phyloP scores from a whole-genome alignment of 2,113 vertebrate species.

The Atlantisia rogersi region DNA sequence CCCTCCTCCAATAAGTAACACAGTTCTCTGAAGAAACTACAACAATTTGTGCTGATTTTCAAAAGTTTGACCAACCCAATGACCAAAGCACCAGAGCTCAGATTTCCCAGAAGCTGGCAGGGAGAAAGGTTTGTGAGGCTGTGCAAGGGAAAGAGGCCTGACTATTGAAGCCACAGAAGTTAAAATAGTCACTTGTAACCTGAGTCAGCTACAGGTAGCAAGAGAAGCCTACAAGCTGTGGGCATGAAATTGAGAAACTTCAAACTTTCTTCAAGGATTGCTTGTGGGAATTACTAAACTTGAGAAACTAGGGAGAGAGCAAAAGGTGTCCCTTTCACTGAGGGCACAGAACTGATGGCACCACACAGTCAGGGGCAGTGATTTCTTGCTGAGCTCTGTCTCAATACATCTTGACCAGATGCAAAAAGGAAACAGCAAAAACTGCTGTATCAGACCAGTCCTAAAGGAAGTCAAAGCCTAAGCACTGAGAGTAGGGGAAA shows the following conservation, averaged over 20 bases:
- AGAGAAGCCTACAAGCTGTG: neutral
- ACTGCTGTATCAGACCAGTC: neutral
- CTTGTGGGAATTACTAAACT: neutral
- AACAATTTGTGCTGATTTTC: neutral
- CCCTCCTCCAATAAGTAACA: neutral
- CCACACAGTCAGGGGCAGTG: neutral
- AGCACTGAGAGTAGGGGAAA: neutral
- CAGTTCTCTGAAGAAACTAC: neutral
- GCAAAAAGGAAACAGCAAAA: neutral
- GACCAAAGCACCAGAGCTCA: neutral
- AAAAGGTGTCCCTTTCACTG: neutral
- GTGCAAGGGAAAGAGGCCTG: neutral
- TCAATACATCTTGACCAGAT: neutral
- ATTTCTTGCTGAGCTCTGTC: neutral
- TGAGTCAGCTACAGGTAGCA: neutral
- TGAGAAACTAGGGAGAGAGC: neutral
- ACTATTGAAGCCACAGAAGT: neutral
- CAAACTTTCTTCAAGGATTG: neutral
- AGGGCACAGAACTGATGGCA: neutral
- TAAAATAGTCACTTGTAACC: neutral
- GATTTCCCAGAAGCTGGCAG: neutral
- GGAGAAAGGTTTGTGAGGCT: neutral
- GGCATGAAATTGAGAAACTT: neutral
- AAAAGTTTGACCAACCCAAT: neutral
- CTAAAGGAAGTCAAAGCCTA: neutral